phyloP scores from a whole-genome alignment of 2,113 vertebrate genomes.

The Centropus unirufus region DNA sequence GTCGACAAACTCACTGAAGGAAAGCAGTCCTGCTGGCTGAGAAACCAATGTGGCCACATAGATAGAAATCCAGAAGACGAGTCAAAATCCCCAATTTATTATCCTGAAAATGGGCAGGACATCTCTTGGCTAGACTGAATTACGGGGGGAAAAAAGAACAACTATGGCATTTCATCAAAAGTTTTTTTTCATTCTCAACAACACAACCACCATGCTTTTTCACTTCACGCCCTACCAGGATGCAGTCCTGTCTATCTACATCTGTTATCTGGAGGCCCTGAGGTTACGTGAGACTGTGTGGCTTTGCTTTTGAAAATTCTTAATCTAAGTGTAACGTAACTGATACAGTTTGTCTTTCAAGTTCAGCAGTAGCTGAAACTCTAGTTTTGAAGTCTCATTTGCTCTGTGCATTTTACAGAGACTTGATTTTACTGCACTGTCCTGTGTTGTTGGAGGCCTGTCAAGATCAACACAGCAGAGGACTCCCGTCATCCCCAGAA shows the following conservation, averaged over 20 bases:
- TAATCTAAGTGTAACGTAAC: neutral
- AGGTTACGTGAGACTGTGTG: neutral
- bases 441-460: neutral
- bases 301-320: neutral
- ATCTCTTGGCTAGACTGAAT: neutral
- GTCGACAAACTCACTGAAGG: neutral
- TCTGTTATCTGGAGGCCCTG: rapidly evolving
- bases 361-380: neutral
- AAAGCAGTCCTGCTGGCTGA: neutral
- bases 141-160: neutral
- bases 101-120: neutral
- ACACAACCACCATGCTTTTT: neutral
- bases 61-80: neutral
- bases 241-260: neutral
- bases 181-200: neutral
- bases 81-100: neutral
- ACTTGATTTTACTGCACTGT: neutral
- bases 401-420: rapidly evolving
- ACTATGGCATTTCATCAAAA: neutral
- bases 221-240: neutral
- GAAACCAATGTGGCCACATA: neutral
- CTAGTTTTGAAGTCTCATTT: neutral
- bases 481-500: neutral
- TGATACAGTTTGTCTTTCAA: neutral
- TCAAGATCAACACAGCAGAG: neutral